These are phyloP conservation scores for Epsilonema sp. DNA, from an alignment of 2,888 invertebrate species.

Conservation along the genomic window DNA sequence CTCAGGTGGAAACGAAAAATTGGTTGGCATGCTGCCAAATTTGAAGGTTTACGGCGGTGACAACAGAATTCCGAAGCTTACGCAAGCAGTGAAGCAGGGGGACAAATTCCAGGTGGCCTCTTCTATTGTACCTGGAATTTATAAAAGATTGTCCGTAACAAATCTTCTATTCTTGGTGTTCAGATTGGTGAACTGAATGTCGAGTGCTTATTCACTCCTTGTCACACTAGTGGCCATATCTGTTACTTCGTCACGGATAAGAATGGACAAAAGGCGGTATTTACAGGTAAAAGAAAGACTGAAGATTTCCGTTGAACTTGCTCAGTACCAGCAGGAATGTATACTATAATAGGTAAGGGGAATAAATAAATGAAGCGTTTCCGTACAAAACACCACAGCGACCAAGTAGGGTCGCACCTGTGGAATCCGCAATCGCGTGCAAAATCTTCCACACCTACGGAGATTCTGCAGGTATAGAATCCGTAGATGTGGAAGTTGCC, in stretches of 20 bases:
- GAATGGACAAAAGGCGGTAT: constrained; percentile 47
- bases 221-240: constrained; percentile 84
- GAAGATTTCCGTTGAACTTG: too few species aligned
- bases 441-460: too few species aligned
- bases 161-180: constrained; percentile 2
- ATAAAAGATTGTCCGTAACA: too few species aligned
- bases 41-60: constrained; percentile 35
- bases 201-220: constrained; percentile 69
- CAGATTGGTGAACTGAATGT: constrained; percentile 42
- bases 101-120: constrained; percentile 44
- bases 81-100: constrained; percentile 50
- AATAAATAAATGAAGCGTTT: too few species aligned
- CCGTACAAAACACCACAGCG: too few species aligned
- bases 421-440: too few species aligned
- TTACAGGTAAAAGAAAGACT: constrained; percentile 74
- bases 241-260: constrained; percentile 57
- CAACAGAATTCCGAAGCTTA: constrained; percentile 54
- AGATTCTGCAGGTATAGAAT: too few species aligned
- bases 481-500: too few species aligned
- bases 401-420: too few species aligned
- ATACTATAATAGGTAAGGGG: too few species aligned
- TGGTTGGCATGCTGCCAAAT: constrained; percentile 36
- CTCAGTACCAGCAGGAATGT: too few species aligned
- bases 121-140: too few species aligned
- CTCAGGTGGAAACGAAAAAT: constrained; percentile 71